phyloP scores from a whole-genome alignment of 2,113 vertebrate genomes.

The Aspiorhynchus laticeps region DNA sequence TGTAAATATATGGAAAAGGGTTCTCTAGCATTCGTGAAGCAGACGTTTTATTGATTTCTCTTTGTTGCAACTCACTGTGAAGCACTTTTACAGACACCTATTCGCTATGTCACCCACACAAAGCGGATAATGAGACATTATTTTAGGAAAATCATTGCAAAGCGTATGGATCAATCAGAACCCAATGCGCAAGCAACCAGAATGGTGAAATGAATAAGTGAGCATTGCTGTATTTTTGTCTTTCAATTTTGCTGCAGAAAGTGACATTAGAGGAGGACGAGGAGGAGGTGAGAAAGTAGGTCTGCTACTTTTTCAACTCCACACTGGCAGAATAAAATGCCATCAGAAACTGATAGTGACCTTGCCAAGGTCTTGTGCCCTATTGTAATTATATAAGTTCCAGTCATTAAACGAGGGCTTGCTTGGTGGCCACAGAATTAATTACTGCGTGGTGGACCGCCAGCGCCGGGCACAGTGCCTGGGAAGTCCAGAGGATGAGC shows the following conservation, averaged over 20 bases:
- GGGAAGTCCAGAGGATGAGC: conserved; percentile 20
- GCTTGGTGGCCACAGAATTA: conserved; percentile 32
- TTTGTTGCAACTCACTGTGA: conserved; percentile 37
- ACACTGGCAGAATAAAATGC: neutral
- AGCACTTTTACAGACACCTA: conserved; percentile 39
- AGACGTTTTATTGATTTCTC: conserved; percentile 48
- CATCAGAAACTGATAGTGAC: conserved; percentile 15
- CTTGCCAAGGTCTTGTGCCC: conserved; percentile 23
- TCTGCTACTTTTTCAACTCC: neutral
- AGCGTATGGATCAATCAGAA: conserved; percentile 42
- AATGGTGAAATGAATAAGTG: conserved; percentile 4
- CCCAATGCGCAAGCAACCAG: conserved; percentile 6
- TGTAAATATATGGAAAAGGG: conserved; percentile 9
- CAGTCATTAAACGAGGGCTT: conserved; percentile 42
- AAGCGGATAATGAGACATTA: conserved; percentile 32
- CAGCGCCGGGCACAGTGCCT: conserved; percentile 33
- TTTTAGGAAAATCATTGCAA: conserved; percentile 51
- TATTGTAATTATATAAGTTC: conserved; percentile 44
- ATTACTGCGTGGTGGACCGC: conserved; percentile 17
- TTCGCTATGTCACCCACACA: conserved; percentile 1
- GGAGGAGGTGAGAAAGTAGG: neutral
- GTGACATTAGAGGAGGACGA: neutral
- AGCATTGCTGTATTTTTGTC: neutral
- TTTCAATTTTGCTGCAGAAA: neutral
- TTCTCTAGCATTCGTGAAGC: conserved; percentile 6